Evolutionary conservation across 2,797 vertebrate genomes (phyloP), one percentile per base, ranked within the genome.

Genomic region (Spatula clypeata): DNA sequence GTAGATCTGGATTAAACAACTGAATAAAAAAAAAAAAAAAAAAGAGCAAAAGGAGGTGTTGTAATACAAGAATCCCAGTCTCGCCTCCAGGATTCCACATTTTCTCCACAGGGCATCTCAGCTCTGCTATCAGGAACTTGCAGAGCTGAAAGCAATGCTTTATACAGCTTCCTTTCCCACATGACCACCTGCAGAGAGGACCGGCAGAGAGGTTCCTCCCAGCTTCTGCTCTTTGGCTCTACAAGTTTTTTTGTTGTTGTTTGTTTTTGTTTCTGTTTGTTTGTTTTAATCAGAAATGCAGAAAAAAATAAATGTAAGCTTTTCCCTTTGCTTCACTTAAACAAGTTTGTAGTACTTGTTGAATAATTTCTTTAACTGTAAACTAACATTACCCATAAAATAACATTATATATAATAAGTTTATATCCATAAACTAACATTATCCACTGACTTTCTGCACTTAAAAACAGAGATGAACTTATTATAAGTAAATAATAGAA

Each of bases 121-220:
- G 34, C 42, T 91, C 29, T 32, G 70, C 51, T 75, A 65, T 31
- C 2, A 1, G 83, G 60, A 86, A 70, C 15, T 74, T 67, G 36
- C 24, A 55, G 19, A 4, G 5, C 79, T 1, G 2, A 79, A 86
- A 91, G 49, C 29, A 88, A 96, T 80, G 40, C 58, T 88, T 81
- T 80, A 45, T 54, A 69, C 62, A 58, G 45, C 64, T 80, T 93
- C 51, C 49, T 80, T 88, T 88, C 45, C 85, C 40, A 62, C 36
- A 19, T 24, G 11, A 49, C 73, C 42, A 58, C 66, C 66, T 86
- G 76, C 70, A 84, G 80, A 82, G 18, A 15, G 32, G 51, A 32
- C 27, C 75, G 58, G 44, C 0, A 0, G 38, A 64, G 18, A 64
- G 53, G 21, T 31, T 90, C 32, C 64, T 85, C 79, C 3, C 16